phyloP scores from a whole-genome alignment of 2,113 vertebrate genomes.

The Tringa solitaria region DNA sequence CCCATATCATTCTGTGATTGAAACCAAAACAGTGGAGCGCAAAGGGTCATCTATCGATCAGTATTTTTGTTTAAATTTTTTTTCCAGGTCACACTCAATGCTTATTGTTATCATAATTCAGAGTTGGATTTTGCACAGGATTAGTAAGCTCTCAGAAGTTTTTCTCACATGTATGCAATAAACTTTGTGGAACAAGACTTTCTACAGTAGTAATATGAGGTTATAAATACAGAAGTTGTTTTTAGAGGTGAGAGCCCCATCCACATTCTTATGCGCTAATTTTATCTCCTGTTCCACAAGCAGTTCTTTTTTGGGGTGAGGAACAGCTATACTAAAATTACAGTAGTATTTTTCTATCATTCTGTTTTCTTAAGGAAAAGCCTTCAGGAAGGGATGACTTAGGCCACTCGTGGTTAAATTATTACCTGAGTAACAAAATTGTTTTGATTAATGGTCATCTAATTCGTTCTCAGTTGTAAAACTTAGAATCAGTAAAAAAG shows the following conservation, averaged over 20 bases:
- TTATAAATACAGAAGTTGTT: neutral
- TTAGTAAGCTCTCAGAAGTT: neutral
- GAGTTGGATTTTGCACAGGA: neutral
- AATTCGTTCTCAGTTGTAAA: conserved; percentile 27
- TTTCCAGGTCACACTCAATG: neutral
- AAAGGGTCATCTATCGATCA: neutral
- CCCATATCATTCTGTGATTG: no score
- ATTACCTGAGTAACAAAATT: neutral
- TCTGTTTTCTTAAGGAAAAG: neutral
- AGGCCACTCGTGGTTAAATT: neutral
- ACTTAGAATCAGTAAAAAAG: neutral
- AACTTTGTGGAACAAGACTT: neutral
- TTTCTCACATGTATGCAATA: neutral
- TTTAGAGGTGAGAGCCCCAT: neutral
- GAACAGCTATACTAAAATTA: neutral
- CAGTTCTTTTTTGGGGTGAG: neutral
- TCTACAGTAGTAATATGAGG: neutral
- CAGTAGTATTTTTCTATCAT: neutral
- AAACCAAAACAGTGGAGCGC: neutral
- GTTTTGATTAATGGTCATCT: conserved; percentile 29
- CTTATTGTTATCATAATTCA: neutral
- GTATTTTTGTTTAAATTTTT: neutral
- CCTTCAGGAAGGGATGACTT: neutral
- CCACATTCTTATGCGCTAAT: neutral
- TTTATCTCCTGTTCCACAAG: conserved; percentile 12